phyloP scores from a whole-genome alignment of 2,113 vertebrate species.

The Hucho hucho region DNA sequence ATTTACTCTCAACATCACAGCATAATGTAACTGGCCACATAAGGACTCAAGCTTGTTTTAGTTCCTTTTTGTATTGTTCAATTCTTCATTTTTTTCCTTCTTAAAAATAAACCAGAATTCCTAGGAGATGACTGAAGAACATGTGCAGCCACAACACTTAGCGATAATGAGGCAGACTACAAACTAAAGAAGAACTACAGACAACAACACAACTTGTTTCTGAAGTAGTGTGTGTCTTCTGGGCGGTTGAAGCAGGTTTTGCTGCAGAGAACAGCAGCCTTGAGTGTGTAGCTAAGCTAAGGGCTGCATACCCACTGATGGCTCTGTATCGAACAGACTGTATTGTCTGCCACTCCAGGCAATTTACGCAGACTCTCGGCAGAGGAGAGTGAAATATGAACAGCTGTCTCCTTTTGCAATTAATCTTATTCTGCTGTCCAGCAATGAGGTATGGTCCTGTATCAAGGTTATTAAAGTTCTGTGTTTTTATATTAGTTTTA shows the following conservation, averaged over 20 bases:
- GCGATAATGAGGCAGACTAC: constrained; percentile 58
- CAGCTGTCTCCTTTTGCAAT: constrained; percentile 72
- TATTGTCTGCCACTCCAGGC: constrained; percentile 75
- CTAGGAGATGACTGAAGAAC: constrained; percentile 47
- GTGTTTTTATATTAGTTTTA: too few species aligned
- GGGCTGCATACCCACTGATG: constrained; percentile 56
- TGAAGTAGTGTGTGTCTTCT: constrained; percentile 37
- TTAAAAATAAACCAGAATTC: constrained; percentile 58
- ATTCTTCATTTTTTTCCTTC: constrained; percentile 19
- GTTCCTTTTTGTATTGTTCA: neutral
- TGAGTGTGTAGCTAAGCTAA: constrained; percentile 43
- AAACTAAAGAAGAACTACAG: constrained; percentile 28
- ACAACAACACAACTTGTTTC: constrained; percentile 51
- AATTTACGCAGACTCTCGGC: constrained; percentile 71
- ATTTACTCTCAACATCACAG: constrained; percentile 41
- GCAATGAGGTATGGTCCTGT: constrained; percentile 28
- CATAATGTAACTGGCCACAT: constrained; percentile 39
- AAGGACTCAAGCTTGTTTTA: constrained; percentile 23
- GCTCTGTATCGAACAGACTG: constrained; percentile 76
- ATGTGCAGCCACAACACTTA: constrained; percentile 35
- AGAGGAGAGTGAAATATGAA: constrained; percentile 68
- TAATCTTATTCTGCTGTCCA: constrained; percentile 65
- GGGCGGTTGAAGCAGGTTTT: constrained; percentile 42
- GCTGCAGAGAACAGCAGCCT: too few species aligned
- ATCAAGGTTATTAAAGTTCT: too few species aligned